Conservation (phyloP, 2,113 vertebrate genomes). For the Scalopus aquaticus region DNA sequence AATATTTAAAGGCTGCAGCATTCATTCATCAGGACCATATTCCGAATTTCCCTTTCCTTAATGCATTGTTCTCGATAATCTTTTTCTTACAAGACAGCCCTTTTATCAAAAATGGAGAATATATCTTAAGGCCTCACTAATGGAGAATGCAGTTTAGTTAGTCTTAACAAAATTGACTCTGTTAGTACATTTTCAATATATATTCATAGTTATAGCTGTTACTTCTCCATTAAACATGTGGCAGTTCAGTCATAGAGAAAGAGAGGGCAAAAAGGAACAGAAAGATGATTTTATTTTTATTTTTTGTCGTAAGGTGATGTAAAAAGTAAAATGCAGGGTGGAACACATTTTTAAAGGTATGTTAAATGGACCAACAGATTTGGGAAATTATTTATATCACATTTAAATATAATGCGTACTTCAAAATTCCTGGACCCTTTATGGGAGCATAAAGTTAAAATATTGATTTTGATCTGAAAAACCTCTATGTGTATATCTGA, state of each 20-base stretch:
- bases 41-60: neutral
- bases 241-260: neutral
- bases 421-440: neutral
- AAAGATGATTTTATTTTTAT: neutral
- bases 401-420: neutral
- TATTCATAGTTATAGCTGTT: neutral
- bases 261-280: neutral
- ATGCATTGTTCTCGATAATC: neutral
- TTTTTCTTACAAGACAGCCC: neutral
- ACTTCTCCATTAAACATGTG: neutral
- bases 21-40: neutral
- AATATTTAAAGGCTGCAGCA: rapidly evolving
- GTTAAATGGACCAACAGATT: neutral
- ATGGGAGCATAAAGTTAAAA: neutral
- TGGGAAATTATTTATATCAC: neutral
- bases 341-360: neutral
- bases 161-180: neutral
- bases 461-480: neutral
- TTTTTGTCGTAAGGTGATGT: neutral
- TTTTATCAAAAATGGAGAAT: neutral
- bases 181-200: neutral
- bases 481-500: neutral
- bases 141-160: neutral
- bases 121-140: neutral
- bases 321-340: neutral